Evolutionary conservation across 1,140 invertebrate species (phyloP).

Genomic region (Scylla paramamosain): DNA sequence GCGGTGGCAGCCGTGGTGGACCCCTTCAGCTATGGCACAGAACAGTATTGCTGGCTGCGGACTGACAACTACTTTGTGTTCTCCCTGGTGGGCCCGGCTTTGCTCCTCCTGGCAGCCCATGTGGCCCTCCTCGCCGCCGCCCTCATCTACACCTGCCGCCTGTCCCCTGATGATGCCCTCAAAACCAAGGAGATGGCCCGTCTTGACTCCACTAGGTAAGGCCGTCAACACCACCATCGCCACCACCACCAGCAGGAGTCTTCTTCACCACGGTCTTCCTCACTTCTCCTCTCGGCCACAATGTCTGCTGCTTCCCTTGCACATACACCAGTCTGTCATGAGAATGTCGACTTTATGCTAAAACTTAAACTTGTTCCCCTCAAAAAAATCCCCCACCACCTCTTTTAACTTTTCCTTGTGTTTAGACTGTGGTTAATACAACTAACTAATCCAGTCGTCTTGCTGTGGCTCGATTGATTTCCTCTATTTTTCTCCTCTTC

Average conservation of each 20-base stretch:
- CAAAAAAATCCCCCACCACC: neutral
- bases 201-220: slow-evolving; percentile 89
- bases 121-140: slow-evolving; percentile 73
- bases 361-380: neutral
- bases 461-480: slow-evolving; percentile 30
- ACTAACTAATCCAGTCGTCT: slow-evolving; percentile 1
- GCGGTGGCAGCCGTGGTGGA: slow-evolving; percentile 89
- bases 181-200: slow-evolving; percentile 90
- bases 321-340: slow-evolving; percentile 21
- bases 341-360: slow-evolving; percentile 7
- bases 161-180: slow-evolving; percentile 87
- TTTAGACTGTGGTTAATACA: slow-evolving; percentile 16
- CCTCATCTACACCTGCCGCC: slow-evolving; percentile 82
- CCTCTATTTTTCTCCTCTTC: neutral
- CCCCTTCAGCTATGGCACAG: slow-evolving; percentile 92
- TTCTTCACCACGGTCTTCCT: neutral
- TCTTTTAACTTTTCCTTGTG: slow-evolving; percentile 29
- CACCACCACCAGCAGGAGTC: neutral
- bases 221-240: neutral
- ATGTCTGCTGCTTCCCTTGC: slow-evolving; percentile 2
- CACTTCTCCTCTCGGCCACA: neutral
- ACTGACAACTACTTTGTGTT: slow-evolving; percentile 94
- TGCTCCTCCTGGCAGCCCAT: slow-evolving; percentile 88
- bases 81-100: slow-evolving; percentile 95
- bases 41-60: slow-evolving; percentile 92